Evolutionary conservation across 2,888 invertebrate species (phyloP).

Genomic region (Callyntrura guangdongensis): DNA sequence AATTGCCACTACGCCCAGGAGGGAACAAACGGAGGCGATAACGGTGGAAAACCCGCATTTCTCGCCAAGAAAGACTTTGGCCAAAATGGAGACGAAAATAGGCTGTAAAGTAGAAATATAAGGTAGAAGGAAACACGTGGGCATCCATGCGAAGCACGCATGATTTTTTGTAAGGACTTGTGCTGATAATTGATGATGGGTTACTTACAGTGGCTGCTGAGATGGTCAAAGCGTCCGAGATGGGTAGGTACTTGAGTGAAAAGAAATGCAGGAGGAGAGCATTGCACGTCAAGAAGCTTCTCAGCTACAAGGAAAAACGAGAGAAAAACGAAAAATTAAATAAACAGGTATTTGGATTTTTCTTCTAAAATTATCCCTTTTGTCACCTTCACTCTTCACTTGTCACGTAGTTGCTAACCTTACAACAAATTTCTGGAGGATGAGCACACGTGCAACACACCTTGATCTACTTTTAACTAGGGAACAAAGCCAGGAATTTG

Average conservation of each 20-base stretch:
- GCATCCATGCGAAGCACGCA: not conserved
- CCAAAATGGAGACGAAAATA: slow-evolving; percentile 59
- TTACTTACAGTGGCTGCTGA: slow-evolving; percentile 67
- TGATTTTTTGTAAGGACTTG: too few species aligned
- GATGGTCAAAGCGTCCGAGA: slow-evolving; percentile 78
- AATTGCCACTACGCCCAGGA: slow-evolving; percentile 80
- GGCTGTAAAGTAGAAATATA: slow-evolving; percentile 37
- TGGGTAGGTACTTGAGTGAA: slow-evolving; percentile 75
- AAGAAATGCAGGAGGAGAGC: slow-evolving; percentile 76
- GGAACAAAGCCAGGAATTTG: too few species aligned
- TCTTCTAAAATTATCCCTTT: too few species aligned
- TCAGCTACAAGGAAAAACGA: slow-evolving; percentile 70
- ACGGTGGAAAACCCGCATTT: slow-evolving; percentile 78
- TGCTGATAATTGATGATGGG: too few species aligned
- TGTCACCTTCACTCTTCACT: too few species aligned
- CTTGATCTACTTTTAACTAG: slow-evolving; percentile 32
- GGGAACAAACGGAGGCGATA: slow-evolving; percentile 72
- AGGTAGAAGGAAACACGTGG: not conserved
- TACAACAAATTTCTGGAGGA: too few species aligned
- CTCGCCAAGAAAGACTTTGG: slow-evolving; percentile 80
- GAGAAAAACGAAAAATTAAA: slow-evolving; percentile 10
- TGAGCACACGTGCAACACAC: too few species aligned
- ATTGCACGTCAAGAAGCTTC: slow-evolving; percentile 81
- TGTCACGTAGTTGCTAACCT: too few species aligned
- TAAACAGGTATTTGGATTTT: not conserved